Conservation (phyloP, 2,113 vertebrate genomes). For the Dipodomys stephensi region DNA sequence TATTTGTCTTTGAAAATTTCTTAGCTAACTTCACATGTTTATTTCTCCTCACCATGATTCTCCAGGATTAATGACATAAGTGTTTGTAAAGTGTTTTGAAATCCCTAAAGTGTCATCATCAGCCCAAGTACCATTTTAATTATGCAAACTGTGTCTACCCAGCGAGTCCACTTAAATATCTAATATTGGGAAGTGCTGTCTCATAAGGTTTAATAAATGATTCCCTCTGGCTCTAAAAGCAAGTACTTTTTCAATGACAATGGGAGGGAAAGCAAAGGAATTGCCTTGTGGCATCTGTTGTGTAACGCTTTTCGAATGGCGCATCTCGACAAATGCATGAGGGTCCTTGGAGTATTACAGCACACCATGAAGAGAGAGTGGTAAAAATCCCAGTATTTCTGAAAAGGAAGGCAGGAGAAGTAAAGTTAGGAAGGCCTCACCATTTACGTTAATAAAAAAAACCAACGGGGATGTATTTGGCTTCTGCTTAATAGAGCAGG, state of each 20-base stretch:
- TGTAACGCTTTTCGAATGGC: slow-evolving; percentile 88
- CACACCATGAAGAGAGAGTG: slow-evolving; percentile 94
- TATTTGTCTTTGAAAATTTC: slow-evolving; percentile 53
- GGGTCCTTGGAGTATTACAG: slow-evolving; percentile 91
- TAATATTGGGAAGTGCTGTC: slow-evolving; percentile 52
- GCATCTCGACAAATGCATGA: slow-evolving; percentile 95
- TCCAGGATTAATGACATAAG: slow-evolving; percentile 54
- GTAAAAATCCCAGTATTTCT: slow-evolving; percentile 93
- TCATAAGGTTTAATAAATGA: slow-evolving; percentile 85
- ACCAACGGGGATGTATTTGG: neutral
- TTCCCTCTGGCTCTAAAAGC: slow-evolving; percentile 94
- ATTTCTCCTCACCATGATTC: slow-evolving; percentile 1
- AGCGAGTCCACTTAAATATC: slow-evolving; percentile 59
- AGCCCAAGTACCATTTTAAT: slow-evolving; percentile 65
- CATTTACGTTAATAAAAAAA: neutral
- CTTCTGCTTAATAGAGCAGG: neutral
- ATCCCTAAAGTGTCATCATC: slow-evolving; percentile 68
- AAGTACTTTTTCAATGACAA: slow-evolving; percentile 91
- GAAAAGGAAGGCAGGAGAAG: slow-evolving; percentile 62
- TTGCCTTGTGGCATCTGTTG: slow-evolving; percentile 87
- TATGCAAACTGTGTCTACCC: slow-evolving; percentile 72
- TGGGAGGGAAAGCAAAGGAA: slow-evolving; percentile 91
- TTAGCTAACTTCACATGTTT: slow-evolving; percentile 33
- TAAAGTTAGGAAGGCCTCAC: neutral
- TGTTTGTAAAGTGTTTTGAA: slow-evolving; percentile 65